phyloP scores from a whole-genome alignment of 2,888 invertebrate genomes.

The Leptogaster cylindrica region DNA sequence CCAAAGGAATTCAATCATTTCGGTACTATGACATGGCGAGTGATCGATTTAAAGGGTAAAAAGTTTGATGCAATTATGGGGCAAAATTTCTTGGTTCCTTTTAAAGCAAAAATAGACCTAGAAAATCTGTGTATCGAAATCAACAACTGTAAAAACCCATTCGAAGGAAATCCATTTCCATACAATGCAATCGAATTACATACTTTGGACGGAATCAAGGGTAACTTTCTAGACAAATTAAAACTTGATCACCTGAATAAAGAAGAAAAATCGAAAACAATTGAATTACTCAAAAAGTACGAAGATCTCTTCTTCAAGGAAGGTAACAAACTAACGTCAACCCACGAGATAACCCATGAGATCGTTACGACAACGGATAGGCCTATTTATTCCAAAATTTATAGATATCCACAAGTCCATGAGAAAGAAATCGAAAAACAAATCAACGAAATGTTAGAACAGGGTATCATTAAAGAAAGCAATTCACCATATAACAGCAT shows the following conservation, averaged over 20 bases:
- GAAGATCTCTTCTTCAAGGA: constrained; percentile 25
- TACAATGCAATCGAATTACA: constrained; percentile 42
- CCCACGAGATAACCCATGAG: constrained; percentile 27
- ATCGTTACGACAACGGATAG: constrained; percentile 35
- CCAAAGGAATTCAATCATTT: constrained; percentile 45
- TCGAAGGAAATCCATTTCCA: constrained; percentile 17
- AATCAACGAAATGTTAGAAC: constrained; percentile 39
- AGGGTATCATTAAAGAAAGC: constrained; percentile 41
- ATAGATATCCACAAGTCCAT: constrained; percentile 43
- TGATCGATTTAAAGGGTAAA: constrained; percentile 41
- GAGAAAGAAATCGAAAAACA: constrained; percentile 45
- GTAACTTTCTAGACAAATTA: constrained; percentile 32
- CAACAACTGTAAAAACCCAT: constrained; percentile 34
- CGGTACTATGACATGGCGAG: constrained; percentile 44
- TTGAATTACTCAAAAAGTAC: constrained; percentile 13
- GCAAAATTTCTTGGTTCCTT: constrained; percentile 42
- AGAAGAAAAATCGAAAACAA: constrained; percentile 27
- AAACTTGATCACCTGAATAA: constrained; percentile 21
- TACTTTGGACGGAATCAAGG: constrained; percentile 40
- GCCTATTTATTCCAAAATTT: constrained; percentile 19
- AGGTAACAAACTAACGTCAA: constrained; percentile 33
- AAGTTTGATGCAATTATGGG: constrained; percentile 43
- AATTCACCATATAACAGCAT: constrained; percentile 46
- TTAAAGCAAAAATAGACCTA: constrained; percentile 42
- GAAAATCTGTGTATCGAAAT: constrained; percentile 38